Base-by-base conservation (phyloP, 2,888 invertebrate genomes). In the Xestia xanthographa region DNA sequence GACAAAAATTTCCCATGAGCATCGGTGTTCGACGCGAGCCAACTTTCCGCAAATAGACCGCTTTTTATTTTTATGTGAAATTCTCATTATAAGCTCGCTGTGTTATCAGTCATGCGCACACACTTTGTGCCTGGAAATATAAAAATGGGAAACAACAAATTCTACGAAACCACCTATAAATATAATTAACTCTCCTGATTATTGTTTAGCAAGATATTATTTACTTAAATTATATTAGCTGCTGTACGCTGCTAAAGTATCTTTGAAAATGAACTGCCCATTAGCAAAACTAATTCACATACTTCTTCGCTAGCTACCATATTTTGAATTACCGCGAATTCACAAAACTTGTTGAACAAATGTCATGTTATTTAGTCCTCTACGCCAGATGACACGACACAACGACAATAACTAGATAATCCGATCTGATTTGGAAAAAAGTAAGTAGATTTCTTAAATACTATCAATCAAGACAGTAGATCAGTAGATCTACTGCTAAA, bases 1-100 rank as follows among this genome's bases (percentile, higher is more conserved):
- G 87, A 90, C 91, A 89, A 91, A 91, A 91, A 92, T 91, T 91
- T 91, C 92, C 92, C 92, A 83, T 85, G 91, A 89, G 93, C 86
- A 81, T 87, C 72, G 75, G 73, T 80, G 73, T 80, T 86, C 84
- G 82, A 83, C 77, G 82, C 66, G 65, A 72, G 66, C 26, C 71
- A 77, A 80, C 76, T 77, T 78, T 65, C 72, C 60, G 43, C 43
- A 77, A 62, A 56, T 74, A 71, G n/a, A 65, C 63, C 50, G 62
- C 29, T 26, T 67, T 84, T 79, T 80, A 75, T 76, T 76, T 87
- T 82, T 80, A 73, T 76, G 68, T 58, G 58, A 62, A 68, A 68
- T 63, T 56, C 65, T 79, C 72, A 86, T 87, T 78, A 81, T 34
- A 53, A 41, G 17, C 48, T n/a, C 45, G 60, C 34, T 66, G 58